Evolutionary conservation across 2,797 vertebrate genomes (phyloP).

Genomic region (Microctenopoma stevenorrisi): DNA sequence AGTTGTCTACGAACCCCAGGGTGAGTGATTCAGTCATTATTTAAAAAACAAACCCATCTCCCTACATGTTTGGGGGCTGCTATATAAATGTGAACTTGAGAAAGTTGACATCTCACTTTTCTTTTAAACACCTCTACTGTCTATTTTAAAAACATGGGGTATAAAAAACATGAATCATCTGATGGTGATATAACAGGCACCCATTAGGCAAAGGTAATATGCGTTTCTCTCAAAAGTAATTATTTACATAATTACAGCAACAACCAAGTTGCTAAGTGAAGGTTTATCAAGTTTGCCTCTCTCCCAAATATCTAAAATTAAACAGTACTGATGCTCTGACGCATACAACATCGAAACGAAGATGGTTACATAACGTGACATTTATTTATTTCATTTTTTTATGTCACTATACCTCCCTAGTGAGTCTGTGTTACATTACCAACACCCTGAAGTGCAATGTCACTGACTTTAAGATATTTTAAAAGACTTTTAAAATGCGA

Average conservation of each 20-base stretch:
- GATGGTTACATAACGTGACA: slow-evolving; percentile 20
- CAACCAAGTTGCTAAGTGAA: slow-evolving; percentile 25
- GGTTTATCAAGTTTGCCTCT: slow-evolving; percentile 20
- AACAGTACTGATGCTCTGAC: slow-evolving; percentile 8
- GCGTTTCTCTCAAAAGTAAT: slow-evolving; percentile 12
- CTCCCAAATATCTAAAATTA: slow-evolving; percentile 26
- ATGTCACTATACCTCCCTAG: slow-evolving; percentile 9
- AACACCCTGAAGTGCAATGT: background rate
- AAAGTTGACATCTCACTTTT: slow-evolving; percentile 12
- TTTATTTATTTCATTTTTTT: slow-evolving; percentile 10
- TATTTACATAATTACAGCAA: slow-evolving; percentile 33
- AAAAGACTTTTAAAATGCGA: background rate
- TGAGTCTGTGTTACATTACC: slow-evolving; percentile 13
- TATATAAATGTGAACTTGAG: background rate
- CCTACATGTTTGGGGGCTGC: background rate
- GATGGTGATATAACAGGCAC: slow-evolving; percentile 26
- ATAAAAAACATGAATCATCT: slow-evolving; percentile 31
- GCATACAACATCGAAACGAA: slow-evolving; percentile 14
- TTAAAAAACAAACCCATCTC: background rate
- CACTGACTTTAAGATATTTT: slow-evolving; percentile 13
- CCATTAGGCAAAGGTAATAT: slow-evolving; percentile 17
- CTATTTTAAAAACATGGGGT: slow-evolving; percentile 10
- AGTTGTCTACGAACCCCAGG: too few species aligned
- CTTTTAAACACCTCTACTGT: background rate
- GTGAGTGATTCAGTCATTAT: too few species aligned